phyloP scores from a whole-genome alignment of 2,888 invertebrate species.

The Galerucella nymphaeae region DNA sequence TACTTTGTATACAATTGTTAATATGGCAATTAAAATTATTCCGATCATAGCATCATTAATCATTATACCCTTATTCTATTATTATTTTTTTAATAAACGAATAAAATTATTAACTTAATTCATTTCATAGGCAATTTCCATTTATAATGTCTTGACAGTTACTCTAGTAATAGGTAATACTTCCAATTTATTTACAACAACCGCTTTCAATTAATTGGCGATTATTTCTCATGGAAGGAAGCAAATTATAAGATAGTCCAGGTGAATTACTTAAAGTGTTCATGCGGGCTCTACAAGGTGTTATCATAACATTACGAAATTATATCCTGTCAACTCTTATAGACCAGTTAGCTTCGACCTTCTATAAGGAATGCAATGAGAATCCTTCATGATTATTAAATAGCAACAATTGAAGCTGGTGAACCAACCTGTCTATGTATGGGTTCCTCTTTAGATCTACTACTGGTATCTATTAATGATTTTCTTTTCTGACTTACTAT shows the following conservation, averaged over 20 bases:
- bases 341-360: conserved; percentile 41
- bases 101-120: conserved; percentile 14
- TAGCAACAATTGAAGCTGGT: background rate
- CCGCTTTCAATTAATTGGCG: conserved; percentile 37
- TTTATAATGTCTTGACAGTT: conserved; percentile 19
- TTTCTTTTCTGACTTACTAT: no score
- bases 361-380: no score
- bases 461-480: no score
- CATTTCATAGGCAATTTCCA: conserved; percentile 8
- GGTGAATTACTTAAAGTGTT: conserved; percentile 53
- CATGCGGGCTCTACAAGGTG: conserved; percentile 56
- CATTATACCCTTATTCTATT: background rate
- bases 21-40: background rate
- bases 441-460: no score
- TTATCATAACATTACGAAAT: conserved; percentile 57
- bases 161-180: conserved; percentile 23
- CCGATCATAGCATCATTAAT: background rate
- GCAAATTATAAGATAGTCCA: conserved; percentile 49
- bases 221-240: conserved; percentile 35
- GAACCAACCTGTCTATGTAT: background rate
- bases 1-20: no score
- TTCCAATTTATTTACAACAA: conserved; percentile 32
- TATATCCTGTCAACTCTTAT: conserved; percentile 52
- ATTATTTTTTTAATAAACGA: background rate
- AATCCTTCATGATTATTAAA: no score